These are phyloP conservation scores for Syritta pipiens DNA, from an alignment of 2,888 invertebrate genomes.

Conservation along the genomic window DNA sequence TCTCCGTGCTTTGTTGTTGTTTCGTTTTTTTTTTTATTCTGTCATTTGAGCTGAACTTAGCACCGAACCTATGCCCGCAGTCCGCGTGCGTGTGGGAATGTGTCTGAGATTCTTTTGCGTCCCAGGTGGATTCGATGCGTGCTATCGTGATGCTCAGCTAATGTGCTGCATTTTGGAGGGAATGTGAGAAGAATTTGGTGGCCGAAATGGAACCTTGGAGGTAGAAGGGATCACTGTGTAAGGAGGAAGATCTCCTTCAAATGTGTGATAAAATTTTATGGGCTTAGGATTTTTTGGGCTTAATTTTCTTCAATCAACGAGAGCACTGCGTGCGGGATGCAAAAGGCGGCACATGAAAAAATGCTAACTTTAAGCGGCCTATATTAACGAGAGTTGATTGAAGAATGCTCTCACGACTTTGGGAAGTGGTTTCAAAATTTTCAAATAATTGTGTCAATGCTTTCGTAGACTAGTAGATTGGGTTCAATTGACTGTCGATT, in stretches of 20 bases:
- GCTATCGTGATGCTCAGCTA: constrained; percentile 25
- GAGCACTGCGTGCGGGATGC: no score
- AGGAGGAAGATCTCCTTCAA: constrained; percentile 4
- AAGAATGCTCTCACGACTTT: no score
- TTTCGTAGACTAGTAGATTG: no score
- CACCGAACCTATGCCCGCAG: background rate
- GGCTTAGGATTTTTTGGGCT: no score
- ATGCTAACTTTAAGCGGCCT: no score
- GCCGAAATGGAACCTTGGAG: constrained; percentile 3
- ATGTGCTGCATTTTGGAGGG: background rate
- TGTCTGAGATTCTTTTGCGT: background rate
- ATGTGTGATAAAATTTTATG: constrained; percentile 28
- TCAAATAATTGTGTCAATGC: no score
- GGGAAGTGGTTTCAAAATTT: no score
- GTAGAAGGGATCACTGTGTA: background rate
- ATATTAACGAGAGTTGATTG: no score
- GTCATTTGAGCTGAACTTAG: constrained; percentile 16
- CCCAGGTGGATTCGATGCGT: constrained; percentile 20
- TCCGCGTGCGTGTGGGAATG: constrained; percentile 28
- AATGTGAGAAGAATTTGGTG: background rate
- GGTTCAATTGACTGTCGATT: no score
- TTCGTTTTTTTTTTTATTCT: constrained; percentile 3
- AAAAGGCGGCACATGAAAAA: no score
- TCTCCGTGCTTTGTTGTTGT: background rate
- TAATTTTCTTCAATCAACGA: no score